These are phyloP conservation scores for Dysmachus trigonus DNA, from an alignment of 2,888 invertebrate species.

Conservation along the genomic window DNA sequence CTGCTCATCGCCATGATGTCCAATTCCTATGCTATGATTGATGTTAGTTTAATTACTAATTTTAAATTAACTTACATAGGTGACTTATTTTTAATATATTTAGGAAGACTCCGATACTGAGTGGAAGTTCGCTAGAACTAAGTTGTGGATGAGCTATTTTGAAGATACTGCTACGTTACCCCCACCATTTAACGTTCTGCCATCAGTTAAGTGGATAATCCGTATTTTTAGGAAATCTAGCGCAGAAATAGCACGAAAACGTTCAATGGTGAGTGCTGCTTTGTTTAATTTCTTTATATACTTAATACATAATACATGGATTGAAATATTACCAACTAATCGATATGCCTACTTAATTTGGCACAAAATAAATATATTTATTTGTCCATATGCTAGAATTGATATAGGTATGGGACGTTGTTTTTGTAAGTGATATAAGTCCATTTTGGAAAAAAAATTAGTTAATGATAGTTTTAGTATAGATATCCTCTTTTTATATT, in stretches of 20 bases:
- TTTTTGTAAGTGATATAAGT: no score
- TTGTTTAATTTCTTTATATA: not conserved
- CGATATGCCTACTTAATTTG: no score
- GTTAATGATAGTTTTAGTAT: no score
- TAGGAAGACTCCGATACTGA: constrained; percentile 94
- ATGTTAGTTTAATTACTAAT: constrained; percentile 67
- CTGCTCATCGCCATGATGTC: constrained; percentile 98
- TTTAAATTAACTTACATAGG: not conserved
- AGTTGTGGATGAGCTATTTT: constrained; percentile 96
- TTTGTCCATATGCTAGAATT: no score
- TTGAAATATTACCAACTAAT: no score
- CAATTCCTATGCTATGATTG: constrained; percentile 92
- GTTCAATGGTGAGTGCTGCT: constrained; percentile 56
- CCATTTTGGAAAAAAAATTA: no score
- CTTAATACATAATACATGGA: no score
- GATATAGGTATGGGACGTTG: no score
- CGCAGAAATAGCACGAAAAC: constrained; percentile 63
- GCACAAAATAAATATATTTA: no score
- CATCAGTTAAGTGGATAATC: constrained; percentile 82
- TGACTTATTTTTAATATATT: not conserved
- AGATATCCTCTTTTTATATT: no score
- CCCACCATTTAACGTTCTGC: constrained; percentile 92
- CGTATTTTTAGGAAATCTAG: constrained; percentile 71
- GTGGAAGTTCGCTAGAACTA: constrained; percentile 96
- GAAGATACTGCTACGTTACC: constrained; percentile 91